phyloP scores from a whole-genome alignment of 2,888 invertebrate genomes.

The Trissolcus brochymenae region DNA sequence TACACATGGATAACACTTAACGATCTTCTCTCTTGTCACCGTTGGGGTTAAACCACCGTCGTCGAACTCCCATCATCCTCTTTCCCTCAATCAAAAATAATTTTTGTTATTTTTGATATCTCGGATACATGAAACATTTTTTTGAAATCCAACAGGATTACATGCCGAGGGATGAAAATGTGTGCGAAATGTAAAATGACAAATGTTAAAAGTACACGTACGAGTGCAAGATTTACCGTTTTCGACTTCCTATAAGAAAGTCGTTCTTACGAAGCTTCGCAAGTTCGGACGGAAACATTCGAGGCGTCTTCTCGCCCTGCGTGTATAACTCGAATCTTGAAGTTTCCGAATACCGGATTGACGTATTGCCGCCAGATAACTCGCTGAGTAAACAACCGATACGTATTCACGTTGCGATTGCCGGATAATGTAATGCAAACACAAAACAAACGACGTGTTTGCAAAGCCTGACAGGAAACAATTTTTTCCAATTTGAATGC shows the following conservation, averaged over 20 bases:
- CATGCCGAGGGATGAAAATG: constrained; percentile 29
- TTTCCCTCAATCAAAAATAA: too few species aligned
- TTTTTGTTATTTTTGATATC: neutral
- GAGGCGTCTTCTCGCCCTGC: constrained; percentile 44
- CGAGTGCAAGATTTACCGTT: constrained; percentile 63
- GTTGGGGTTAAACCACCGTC: too few species aligned
- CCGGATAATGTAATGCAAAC: constrained; percentile 50
- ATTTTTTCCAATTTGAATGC: constrained; percentile 8
- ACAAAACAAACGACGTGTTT: constrained; percentile 3
- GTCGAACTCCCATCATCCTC: too few species aligned
- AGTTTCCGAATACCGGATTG: constrained; percentile 71
- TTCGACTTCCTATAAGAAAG: constrained; percentile 59
- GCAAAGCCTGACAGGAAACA: constrained; percentile 7
- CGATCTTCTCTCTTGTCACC: constrained; percentile 61
- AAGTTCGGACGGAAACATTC: constrained; percentile 58
- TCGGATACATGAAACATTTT: neutral
- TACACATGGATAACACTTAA: constrained; percentile 62
- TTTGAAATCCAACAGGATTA: neutral
- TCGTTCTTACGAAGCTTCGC: constrained; percentile 44
- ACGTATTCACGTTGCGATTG: constrained; percentile 63
- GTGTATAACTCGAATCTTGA: constrained; percentile 60
- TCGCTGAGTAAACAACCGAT: constrained; percentile 73
- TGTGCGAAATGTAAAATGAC: constrained; percentile 37
- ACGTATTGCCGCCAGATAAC: constrained; percentile 73
- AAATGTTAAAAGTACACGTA: constrained; percentile 51